Conservation (phyloP, 1,140 invertebrate species). For the Oreohelix idahoensis region DNA sequence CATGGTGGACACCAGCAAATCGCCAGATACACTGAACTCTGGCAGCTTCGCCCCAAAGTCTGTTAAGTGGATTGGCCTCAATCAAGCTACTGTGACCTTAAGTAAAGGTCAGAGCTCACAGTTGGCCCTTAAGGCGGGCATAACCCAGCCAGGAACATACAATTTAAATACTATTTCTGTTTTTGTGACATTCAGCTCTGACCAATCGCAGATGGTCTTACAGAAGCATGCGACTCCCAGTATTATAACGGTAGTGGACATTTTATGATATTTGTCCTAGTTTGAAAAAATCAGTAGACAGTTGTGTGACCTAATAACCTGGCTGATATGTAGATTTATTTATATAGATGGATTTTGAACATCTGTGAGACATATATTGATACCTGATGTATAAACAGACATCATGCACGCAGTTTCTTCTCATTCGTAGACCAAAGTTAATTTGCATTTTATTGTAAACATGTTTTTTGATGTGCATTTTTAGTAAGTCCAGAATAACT, state of each 20-base stretch:
- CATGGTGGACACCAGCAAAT: slow-evolving; percentile 65
- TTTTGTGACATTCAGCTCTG: slow-evolving; percentile 60
- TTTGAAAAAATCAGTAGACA: background rate
- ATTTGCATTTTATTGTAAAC: too few relatives aligned
- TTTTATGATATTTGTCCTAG: slow-evolving; percentile 30
- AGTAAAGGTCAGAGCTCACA: slow-evolving; percentile 51
- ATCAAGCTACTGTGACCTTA: slow-evolving; percentile 56
- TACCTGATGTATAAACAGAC: too few relatives aligned
- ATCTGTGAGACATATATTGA: too few relatives aligned
- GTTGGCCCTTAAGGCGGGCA: slow-evolving; percentile 57
- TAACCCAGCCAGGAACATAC: slow-evolving; percentile 68
- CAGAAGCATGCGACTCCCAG: slow-evolving; percentile 66
- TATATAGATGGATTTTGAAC: too few relatives aligned
- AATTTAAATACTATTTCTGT: slow-evolving; percentile 68
- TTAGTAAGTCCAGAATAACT: too few relatives aligned
- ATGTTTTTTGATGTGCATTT: too few relatives aligned
- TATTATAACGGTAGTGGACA: slow-evolving; percentile 59
- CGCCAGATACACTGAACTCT: slow-evolving; percentile 59
- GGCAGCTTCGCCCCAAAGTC: slow-evolving; percentile 37
- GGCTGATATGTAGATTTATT: too few relatives aligned
- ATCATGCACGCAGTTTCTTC: too few relatives aligned
- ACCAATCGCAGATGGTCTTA: slow-evolving; percentile 63
- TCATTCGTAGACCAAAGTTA: too few relatives aligned
- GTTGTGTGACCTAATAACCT: too few relatives aligned
- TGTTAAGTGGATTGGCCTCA: slow-evolving; percentile 65